A percentile compares a stretch with the other conserved stretches of the same genome.
Conservation (phyloP, 2,113 vertebrate species). For the Centropus unirufus region DNA sequence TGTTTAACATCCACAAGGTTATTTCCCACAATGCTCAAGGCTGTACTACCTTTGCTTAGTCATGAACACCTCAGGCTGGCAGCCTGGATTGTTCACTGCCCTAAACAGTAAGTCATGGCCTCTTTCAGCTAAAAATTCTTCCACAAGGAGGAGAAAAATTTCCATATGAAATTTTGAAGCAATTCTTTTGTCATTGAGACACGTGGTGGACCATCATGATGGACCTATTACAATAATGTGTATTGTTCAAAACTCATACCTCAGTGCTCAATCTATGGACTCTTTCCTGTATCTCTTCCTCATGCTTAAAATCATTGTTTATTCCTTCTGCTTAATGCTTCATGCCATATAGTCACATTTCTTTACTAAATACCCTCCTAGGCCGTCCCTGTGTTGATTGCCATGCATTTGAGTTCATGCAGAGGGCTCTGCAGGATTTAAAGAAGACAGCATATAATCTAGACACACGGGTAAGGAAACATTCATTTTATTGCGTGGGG, state of each 20-base stretch:
- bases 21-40: too few relatives aligned
- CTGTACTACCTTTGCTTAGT: too few relatives aligned
- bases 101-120: too few relatives aligned
- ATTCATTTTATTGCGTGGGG: not conserved
- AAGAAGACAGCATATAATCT: slow-evolving; percentile 94
- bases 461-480: slow-evolving; percentile 86
- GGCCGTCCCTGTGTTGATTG: slow-evolving; percentile 97
- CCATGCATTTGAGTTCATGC: slow-evolving; percentile 98
- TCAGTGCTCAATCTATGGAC: not conserved
- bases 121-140: too few relatives aligned
- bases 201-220: not conserved
- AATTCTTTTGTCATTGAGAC: not conserved
- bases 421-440: slow-evolving; percentile 94
- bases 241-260: not conserved
- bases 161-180: not conserved
- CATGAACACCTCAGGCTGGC: too few relatives aligned
- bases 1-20: too few relatives aligned
- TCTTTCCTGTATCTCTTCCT: not conserved
- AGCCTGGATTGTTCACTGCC: too few relatives aligned
- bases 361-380: slow-evolving; percentile 45
- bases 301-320: not conserved
- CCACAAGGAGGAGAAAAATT: not conserved
- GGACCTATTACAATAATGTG: not conserved
- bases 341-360: not conserved
- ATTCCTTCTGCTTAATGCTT: not conserved